Evolutionary conservation across 1,140 invertebrate species (phyloP).

Genomic region (Hylaeus volcanicus): DNA sequence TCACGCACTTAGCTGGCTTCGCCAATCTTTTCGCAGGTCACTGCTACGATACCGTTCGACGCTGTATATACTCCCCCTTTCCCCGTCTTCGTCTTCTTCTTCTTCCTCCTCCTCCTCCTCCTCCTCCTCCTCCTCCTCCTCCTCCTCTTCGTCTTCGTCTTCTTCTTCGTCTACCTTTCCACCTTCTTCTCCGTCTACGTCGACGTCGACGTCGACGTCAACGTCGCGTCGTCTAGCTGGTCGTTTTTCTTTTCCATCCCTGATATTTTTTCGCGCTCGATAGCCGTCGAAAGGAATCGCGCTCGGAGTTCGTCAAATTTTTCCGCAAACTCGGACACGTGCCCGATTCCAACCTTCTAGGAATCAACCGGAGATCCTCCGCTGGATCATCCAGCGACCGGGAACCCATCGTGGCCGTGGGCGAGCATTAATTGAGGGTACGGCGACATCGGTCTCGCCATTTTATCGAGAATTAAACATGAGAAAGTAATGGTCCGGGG

Average conservation of each 20-base stretch:
- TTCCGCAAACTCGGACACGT: constrained; percentile 28
- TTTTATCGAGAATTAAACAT: too few species aligned
- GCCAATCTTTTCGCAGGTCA: constrained; percentile 53
- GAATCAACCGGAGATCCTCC: not conserved
- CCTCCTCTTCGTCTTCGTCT: not conserved
- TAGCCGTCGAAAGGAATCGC: constrained; percentile 15
- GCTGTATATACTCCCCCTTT: not conserved
- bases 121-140: not conserved
- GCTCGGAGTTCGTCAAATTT: constrained; percentile 42
- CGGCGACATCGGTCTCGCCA: too few species aligned
- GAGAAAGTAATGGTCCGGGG: too few species aligned
- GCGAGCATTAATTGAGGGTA: not conserved
- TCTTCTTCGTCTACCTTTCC: not conserved
- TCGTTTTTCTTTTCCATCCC: not conserved
- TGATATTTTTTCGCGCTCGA: constrained; percentile 22
- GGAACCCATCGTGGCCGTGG: not conserved
- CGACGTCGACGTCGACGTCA: not conserved
- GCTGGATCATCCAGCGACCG: not conserved
- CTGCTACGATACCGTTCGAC: constrained; percentile 39
- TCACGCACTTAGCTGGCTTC: constrained; percentile 55
- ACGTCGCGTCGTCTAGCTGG: not conserved
- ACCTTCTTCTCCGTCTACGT: not conserved
- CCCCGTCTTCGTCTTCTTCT: not conserved
- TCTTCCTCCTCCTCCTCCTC: not conserved
- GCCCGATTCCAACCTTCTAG: not conserved